Evolutionary conservation across 2,113 vertebrate genomes (phyloP), one percentile per base, ranked within the genome.

Genomic region (Machaerirhynchus nigripectus): DNA sequence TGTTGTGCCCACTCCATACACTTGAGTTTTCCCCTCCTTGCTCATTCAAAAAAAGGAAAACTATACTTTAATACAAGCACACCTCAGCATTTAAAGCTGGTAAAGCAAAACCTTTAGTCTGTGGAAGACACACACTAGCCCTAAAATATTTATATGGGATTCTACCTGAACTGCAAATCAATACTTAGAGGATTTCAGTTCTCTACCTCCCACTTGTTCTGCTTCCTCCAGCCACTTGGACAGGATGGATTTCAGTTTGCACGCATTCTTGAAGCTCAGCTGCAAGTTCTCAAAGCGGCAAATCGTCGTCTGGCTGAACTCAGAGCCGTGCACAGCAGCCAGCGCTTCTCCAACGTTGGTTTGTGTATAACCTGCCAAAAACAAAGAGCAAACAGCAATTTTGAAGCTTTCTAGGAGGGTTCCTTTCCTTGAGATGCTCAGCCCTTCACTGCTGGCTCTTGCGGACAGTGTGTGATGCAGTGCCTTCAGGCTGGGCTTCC

Each of bases 241-340:
- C 93, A 99, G 97, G 87, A 99, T 99, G 14, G 98, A 98, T 97
- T 99, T 99, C 75, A 99, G 98, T 89, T 99, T 99, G 98, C 99
- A 99, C 1, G 99, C 99, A 0, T 99, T 99, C 97, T 99, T 99
- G 94, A 99, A 99, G 96, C 99, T 99, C 96, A 99, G 98, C 96
- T 99, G 99, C 95, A 99, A 96, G 96, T 99, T 99, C 97, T 99
- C 99, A 97, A 99, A 99, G 35, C 99, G 98, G 96, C 99, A 99
- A 96, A 99, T 99, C 4, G 99, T 99, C 22, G 99, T 99, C 97
- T 99, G 99, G 95, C 99, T 99, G 98, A 99, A 99, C 95, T 99
- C 99, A 1, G 99, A 99, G 93, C 99, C 99, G 0, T 99, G 99
- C 78, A 99, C 99, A 2, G 99, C 99, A 46, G 99, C 99, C 50